Conservation (phyloP, 2,888 invertebrate species). For the Aromia moschata region DNA sequence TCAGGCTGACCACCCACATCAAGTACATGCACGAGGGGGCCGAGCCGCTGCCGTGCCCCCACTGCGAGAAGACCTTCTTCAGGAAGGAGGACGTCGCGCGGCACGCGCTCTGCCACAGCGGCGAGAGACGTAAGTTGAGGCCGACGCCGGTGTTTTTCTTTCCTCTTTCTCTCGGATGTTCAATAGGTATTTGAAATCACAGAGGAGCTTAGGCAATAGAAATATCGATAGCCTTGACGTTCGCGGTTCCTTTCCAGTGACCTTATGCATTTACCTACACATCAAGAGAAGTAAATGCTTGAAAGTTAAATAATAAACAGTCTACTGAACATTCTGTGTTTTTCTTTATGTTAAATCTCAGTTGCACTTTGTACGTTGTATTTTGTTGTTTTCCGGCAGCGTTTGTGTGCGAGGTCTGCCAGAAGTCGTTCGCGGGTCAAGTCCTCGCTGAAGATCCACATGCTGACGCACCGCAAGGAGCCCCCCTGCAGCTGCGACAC, state of each 20-base stretch:
- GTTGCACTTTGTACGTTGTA: slow-evolving; percentile 2
- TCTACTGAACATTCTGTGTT: no score
- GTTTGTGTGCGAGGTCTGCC: slow-evolving; percentile 64
- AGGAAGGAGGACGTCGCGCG: slow-evolving; percentile 71
- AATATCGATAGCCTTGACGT: no score
- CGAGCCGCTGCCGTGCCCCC: slow-evolving; percentile 66
- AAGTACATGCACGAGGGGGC: slow-evolving; percentile 71
- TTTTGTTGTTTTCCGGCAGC: slow-evolving; percentile 49
- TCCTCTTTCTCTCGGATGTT: no score
- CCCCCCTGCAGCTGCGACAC: slow-evolving; percentile 80
- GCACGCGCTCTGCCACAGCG: slow-evolving; percentile 69
- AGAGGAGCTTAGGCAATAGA: no score
- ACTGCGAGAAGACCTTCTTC: slow-evolving; percentile 69
- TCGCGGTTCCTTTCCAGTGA: no score
- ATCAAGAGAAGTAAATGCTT: no score
- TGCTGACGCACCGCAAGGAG: slow-evolving; percentile 77
- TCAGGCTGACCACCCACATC: slow-evolving; percentile 67
- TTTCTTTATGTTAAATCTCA: no score
- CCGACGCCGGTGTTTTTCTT: no score
- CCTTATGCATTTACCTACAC: no score
- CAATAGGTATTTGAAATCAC: no score
- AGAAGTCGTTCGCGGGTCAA: slow-evolving; percentile 75
- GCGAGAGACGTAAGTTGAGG: slow-evolving; percentile 70
- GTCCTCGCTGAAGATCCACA: slow-evolving; percentile 75
- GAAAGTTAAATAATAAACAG: no score